Conservation (phyloP, 2,113 vertebrate genomes). For the Noturus placidus region DNA sequence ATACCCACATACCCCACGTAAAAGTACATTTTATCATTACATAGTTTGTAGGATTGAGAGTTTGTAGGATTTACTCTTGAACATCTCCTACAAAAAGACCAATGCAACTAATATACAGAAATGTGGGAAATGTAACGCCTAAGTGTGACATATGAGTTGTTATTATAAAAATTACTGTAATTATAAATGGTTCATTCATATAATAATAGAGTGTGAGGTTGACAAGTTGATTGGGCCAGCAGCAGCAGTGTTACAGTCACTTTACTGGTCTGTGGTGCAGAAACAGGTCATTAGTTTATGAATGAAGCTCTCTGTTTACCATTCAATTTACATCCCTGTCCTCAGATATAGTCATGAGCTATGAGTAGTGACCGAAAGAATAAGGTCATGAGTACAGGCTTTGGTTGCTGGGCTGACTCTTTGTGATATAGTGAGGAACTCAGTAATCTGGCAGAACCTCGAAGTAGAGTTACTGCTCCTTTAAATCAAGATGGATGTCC, state of each 20-base stretch:
- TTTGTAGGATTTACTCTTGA: neutral
- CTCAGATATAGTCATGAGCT: neutral
- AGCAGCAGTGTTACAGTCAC: neutral
- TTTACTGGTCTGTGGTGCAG: neutral
- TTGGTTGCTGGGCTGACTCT: neutral
- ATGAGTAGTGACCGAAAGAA: neutral
- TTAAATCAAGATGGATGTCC: neutral
- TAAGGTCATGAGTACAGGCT: neutral
- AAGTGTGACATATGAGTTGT: no score
- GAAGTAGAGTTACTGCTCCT: neutral
- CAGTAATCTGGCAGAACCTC: neutral
- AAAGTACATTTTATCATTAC: no score
- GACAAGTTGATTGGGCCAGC: neutral
- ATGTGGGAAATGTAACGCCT: neutral
- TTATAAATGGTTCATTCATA: neutral
- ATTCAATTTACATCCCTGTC: neutral
- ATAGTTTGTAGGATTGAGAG: no score
- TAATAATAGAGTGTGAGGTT: slow-evolving; percentile 11
- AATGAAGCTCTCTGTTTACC: neutral
- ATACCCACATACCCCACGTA: no score
- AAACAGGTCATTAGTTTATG: neutral
- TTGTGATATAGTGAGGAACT: neutral
- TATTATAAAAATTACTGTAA: slow-evolving; percentile 6
- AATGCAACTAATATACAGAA: neutral
- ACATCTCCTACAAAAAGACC: neutral